phyloP scores from a whole-genome alignment of 2,113 vertebrate genomes.

The Orthonyx spaldingii region DNA sequence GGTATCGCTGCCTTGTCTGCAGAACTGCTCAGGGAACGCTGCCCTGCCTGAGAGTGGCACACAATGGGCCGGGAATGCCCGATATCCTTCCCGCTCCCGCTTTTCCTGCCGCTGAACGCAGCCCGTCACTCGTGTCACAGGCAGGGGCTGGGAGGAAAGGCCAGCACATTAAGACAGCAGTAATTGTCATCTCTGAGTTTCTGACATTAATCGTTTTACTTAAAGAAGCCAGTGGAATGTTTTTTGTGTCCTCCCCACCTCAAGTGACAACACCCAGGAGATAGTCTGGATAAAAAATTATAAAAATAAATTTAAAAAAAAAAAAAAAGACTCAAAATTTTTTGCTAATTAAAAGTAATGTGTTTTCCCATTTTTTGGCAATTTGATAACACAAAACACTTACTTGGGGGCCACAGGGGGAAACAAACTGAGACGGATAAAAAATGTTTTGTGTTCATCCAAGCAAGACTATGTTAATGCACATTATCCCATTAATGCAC shows the following conservation, averaged over 20 bases:
- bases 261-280: conserved; percentile 34
- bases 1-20: neutral
- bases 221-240: conserved; percentile 50
- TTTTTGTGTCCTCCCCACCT: neutral
- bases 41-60: neutral
- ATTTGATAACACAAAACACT: conserved; percentile 85
- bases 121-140: conserved; percentile 66
- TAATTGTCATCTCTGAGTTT: conserved; percentile 73
- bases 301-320: neutral
- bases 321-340: conserved; percentile 53
- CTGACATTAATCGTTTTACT: conserved; percentile 76
- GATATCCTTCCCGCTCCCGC: conserved; percentile 43
- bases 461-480: conserved; percentile 90
- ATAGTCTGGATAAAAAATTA: neutral
- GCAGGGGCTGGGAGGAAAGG: conserved; percentile 71
- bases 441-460: conserved; percentile 94
- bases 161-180: conserved; percentile 72
- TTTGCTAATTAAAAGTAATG: conserved; percentile 82
- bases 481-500: conserved; percentile 92
- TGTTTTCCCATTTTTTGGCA: conserved; percentile 74
- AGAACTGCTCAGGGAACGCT: neutral
- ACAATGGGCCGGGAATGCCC: conserved; percentile 43
- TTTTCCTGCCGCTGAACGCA: conserved; percentile 72
- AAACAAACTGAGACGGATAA: conserved; percentile 87
- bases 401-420: conserved; percentile 82